Percentiles rank a stretch among this genome's conserved stretches.
phyloP scores from a whole-genome alignment of 1,140 invertebrate genomes.

The Sycophila sp. region DNA sequence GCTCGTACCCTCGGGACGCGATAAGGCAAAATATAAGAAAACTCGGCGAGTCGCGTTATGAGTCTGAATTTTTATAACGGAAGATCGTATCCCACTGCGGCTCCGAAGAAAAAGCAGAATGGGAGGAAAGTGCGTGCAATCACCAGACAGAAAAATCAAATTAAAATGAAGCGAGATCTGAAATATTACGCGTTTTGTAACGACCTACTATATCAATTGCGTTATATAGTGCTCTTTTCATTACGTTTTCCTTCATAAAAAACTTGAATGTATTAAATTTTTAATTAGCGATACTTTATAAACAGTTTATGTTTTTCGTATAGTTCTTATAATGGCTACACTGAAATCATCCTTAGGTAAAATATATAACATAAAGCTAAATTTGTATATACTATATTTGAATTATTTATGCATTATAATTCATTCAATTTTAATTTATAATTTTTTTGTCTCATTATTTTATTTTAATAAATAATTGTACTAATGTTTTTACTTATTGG shows the following conservation, averaged over 20 bases:
- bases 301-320: too few relatives aligned
- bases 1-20: conserved; percentile 51
- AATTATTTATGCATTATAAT: too few relatives aligned
- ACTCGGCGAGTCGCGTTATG: conserved; percentile 48
- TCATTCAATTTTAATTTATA: too few relatives aligned
- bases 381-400: too few relatives aligned
- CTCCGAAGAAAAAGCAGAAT: conserved; percentile 25
- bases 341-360: too few relatives aligned
- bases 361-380: too few relatives aligned
- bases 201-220: conserved; percentile 18
- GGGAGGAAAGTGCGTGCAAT: conserved; percentile 13
- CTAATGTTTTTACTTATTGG: too few relatives aligned
- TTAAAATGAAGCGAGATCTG: conserved; percentile 26
- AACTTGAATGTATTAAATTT: neutral
- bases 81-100: conserved; percentile 54
- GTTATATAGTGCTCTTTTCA: neutral
- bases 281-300: too few relatives aligned
- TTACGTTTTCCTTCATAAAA: neutral
- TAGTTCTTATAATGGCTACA: too few relatives aligned
- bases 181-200: conserved; percentile 12
- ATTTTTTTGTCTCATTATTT: too few relatives aligned
- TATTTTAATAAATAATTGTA: too few relatives aligned
- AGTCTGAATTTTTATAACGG: conserved; percentile 64
- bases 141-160: conserved; percentile 28
- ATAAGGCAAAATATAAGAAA: conserved; percentile 57